Base-by-base conservation (phyloP, 2,888 invertebrate genomes). In the Lasius platythorax region DNA sequence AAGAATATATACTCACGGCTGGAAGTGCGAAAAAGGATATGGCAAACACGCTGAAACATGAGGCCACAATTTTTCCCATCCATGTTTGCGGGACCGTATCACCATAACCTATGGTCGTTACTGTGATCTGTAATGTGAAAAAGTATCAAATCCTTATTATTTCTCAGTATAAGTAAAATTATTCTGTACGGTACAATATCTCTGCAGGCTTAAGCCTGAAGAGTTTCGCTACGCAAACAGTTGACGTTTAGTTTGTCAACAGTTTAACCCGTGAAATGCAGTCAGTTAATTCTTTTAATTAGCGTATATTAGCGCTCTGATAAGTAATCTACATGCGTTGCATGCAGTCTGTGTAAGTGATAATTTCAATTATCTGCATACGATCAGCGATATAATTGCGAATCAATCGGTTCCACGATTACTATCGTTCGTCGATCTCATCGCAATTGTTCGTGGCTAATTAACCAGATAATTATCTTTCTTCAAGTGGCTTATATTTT, bases 11-110 rank as follows among this genome's bases (percentile, higher is more conserved):
- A 96, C 97, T 97, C 95, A 98, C 98, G 86, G 98, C 98, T 93
- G 98, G 98, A 94, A 98, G 96, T 91, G 98, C 98, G 95, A 98
- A 98, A 95, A 98, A 98, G 23, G 98, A 98, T 92, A 98, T 98
- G 87, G 98, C 98, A 93, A 98, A 98, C 63, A 98, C 97, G 91
- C 97, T 97, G 95, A 98, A 98, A 95, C 98, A 97, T 37, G 98
- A 97, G 23, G 98, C 98, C 28, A 98, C 97, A 86, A 98, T 97
- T 95, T 98, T 97, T 9, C 98, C 98, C 96, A 97, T 96, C 98
- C 98, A 98, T 11, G 98, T 98, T 93, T 97, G 96, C n/a, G 98
- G 98, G 37, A 98, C 98, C 3, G 97, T 97, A 95, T 98, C 98
- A 72, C 98, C 98, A 93, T 98, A 98, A n/a, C 98, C 98, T 84